Evolutionary conservation across 2,888 invertebrate genomes (phyloP).

Genomic region (Hypercompe scribonia): DNA sequence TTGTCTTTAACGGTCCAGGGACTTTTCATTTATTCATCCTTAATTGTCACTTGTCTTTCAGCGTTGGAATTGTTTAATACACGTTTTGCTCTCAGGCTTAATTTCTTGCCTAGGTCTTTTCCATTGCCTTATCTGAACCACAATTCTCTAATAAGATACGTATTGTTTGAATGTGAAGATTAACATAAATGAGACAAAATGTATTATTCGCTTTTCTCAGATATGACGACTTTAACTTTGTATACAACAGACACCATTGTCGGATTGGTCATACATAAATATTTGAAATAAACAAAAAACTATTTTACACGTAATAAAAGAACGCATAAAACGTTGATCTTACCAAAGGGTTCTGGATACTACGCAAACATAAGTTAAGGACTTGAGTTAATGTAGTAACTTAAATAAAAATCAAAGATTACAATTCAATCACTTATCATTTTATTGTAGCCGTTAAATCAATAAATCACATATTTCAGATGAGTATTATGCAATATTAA

Average conservation of each 20-base stretch:
- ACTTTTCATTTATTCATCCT: slow-evolving; percentile 43
- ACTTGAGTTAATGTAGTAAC: no score
- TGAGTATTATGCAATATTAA: slow-evolving; percentile 27
- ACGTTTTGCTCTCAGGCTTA: slow-evolving; percentile 29
- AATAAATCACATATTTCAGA: neutral
- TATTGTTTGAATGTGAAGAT: neutral
- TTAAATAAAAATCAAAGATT: no score
- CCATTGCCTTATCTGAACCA: neutral
- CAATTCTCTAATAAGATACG: neutral
- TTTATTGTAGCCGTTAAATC: neutral
- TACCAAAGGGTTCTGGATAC: neutral
- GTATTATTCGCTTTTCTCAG: neutral
- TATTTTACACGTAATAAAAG: neutral
- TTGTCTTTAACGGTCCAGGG: slow-evolving; percentile 58
- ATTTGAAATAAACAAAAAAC: neutral
- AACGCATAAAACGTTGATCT: neutral
- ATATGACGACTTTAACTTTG: neutral
- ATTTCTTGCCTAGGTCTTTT: slow-evolving; percentile 19
- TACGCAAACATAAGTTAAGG: neutral
- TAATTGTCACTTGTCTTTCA: slow-evolving; percentile 48
- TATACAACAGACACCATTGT: neutral
- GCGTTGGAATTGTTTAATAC: slow-evolving; percentile 34
- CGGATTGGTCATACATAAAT: no score
- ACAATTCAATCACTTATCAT: no score
- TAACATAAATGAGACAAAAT: neutral